Evolutionary conservation across 1,140 invertebrate species (phyloP), one percentile per base, ranked within the genome.

Genomic region (Ctenoplectra terminalis): DNA sequence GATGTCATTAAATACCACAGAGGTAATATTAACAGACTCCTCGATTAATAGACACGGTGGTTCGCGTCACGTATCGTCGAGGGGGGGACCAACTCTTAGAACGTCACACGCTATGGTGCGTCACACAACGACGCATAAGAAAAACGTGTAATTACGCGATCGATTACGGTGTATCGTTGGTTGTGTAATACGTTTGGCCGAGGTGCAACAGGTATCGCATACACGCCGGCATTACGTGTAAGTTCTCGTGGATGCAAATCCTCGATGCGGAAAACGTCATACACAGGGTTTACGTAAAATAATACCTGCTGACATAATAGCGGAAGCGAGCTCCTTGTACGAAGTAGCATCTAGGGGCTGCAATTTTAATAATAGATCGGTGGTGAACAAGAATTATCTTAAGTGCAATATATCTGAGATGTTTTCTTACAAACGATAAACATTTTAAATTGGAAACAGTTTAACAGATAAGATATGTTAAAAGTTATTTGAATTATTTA

Each of bases 191-290:
- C 3, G 34, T 34, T 31, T 1, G 17, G n/a, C 13, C 13, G 11
- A 43, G 63, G 61, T 69, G 76, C 66, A 78, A 78, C 66, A 71
- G 76, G 54, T 71, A 79, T 48, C 66, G n/a, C 26, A 17, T 20
- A n/a, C 15, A 37, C 11, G 20, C 9, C 20, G 11, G 5, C 37
- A 31, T 79, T 79, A 79, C 56, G 67, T 40, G 23, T 11, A 60
- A 34, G n/a, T 50, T 60, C 17, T n/a, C 66, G 17, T 6, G 8
- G 56, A 50, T 50, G 31, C 31, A 46, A 60, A 71, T 61, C n/a
- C 34, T 9, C 26, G 1, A 31, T 29, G 34, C 34, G 56, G 43
- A 58, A 50, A 70, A 71, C 56, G 46, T 79, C 56, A 79, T 40
- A 40, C 43, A 3, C 23, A 8, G 8, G 8, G 2, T 17, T 79